Percentiles rank a stretch among this genome's conserved stretches.
These are phyloP conservation scores for Chaetodon trifascialis DNA, from an alignment of 2,113 vertebrate species.

Conservation along the genomic window DNA sequence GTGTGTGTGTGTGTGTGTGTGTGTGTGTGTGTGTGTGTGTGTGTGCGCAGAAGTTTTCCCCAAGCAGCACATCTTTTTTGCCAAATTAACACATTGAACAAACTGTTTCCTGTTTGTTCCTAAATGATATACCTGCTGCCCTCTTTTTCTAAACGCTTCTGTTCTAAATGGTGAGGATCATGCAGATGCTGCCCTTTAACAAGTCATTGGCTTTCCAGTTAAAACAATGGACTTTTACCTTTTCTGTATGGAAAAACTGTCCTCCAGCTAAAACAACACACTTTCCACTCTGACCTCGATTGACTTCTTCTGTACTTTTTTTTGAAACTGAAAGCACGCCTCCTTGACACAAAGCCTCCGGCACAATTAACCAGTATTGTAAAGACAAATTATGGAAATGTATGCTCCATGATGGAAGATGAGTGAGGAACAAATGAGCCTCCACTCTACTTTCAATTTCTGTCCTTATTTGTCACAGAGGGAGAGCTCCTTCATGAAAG, in stretches of 20 bases:
- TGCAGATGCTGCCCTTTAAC: no score
- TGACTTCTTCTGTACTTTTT: neutral
- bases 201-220: no score
- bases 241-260: no score
- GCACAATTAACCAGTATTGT: neutral
- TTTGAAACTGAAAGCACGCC: neutral
- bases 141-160: neutral
- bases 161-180: no score
- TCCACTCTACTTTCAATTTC: neutral
- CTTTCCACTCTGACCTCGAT: no score
- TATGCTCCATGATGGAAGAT: neutral
- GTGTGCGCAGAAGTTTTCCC: neutral
- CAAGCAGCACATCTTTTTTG: neutral
- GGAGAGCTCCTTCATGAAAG: neutral
- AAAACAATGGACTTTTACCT: no score
- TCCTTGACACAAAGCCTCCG: neutral
- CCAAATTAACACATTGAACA: no score
- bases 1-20: neutral
- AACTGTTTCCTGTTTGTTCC: neutral
- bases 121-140: neutral
- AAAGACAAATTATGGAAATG: neutral
- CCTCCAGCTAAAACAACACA: no score
- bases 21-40: conserved; percentile 1
- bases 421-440: neutral
- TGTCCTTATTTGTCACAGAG: neutral